Evolutionary conservation across 2,888 invertebrate genomes (phyloP).

Genomic region (Octonoba sinensis): DNA sequence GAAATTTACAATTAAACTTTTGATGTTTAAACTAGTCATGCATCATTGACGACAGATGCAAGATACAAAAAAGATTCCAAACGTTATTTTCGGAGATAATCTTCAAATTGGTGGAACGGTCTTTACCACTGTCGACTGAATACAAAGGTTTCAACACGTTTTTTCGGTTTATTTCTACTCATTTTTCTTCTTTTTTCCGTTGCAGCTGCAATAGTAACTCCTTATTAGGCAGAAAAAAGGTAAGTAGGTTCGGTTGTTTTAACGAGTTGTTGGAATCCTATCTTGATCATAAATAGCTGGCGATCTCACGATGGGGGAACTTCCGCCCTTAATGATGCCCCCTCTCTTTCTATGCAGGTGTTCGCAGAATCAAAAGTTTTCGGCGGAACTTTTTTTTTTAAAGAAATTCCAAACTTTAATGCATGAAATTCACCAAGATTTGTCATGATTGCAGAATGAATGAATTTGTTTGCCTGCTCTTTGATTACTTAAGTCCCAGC

Average conservation of each 20-base stretch:
- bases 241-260: conserved; percentile 37
- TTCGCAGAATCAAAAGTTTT: conserved; percentile 16
- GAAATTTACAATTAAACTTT: neutral
- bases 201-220: conserved; percentile 56
- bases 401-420: conserved; percentile 25
- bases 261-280: conserved; percentile 52
- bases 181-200: conserved; percentile 15
- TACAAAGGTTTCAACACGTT: conserved; percentile 48
- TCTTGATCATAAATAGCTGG: conserved; percentile 35
- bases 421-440: neutral
- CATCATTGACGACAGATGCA: conserved; percentile 18
- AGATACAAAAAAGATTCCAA: conserved; percentile 19
- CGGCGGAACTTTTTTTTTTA: conserved; percentile 11
- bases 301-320: conserved; percentile 48
- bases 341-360: conserved; percentile 29
- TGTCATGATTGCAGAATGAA: too few relatives aligned
- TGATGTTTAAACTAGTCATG: neutral
- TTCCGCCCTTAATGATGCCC: conserved; percentile 51
- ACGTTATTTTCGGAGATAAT: conserved; percentile 22
- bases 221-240: conserved; percentile 38
- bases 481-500: too few relatives aligned
- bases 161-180: conserved; percentile 20
- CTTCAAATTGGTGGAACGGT: neutral
- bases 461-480: too few relatives aligned
- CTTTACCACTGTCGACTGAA: conserved; percentile 12